Conservation (phyloP, 2,888 invertebrate species). For the Hesperia comma region DNA sequence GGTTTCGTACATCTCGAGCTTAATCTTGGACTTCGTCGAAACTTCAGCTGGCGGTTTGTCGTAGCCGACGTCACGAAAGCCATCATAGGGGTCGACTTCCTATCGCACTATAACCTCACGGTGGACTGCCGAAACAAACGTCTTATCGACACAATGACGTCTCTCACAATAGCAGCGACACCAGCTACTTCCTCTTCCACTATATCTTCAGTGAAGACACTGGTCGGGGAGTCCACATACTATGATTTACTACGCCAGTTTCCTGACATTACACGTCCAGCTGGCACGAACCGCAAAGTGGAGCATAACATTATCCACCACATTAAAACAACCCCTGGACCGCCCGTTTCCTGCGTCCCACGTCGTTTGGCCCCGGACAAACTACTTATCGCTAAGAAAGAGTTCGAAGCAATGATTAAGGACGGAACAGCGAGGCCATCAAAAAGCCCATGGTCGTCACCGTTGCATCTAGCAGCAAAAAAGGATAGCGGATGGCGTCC, state of each 20-base stretch:
- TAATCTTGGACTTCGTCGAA: conserved; percentile 30
- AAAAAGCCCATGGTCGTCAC: neutral
- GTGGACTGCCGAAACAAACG: neutral
- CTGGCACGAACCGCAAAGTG: neutral
- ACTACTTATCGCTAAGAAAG: neutral
- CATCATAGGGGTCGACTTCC: too few species aligned
- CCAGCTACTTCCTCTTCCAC: neutral
- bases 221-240: neutral
- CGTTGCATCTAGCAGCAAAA: neutral
- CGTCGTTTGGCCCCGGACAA: conserved; percentile 4
- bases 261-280: neutral
- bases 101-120: too few species aligned
- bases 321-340: conserved; percentile 1
- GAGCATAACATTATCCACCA: neutral
- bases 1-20: conserved; percentile 15
- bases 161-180: neutral
- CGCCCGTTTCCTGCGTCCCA: neutral
- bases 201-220: neutral
- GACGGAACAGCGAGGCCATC: neutral
- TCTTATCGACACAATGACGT: neutral
- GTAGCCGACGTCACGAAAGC: conserved; percentile 15
- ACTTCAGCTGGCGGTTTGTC: conserved; percentile 27
- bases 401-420: neutral
- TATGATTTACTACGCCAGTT: neutral
- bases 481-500: neutral